These are phyloP conservation scores for Apodemia zela DNA, from an alignment of 2,888 invertebrate genomes.

Conservation along the genomic window DNA sequence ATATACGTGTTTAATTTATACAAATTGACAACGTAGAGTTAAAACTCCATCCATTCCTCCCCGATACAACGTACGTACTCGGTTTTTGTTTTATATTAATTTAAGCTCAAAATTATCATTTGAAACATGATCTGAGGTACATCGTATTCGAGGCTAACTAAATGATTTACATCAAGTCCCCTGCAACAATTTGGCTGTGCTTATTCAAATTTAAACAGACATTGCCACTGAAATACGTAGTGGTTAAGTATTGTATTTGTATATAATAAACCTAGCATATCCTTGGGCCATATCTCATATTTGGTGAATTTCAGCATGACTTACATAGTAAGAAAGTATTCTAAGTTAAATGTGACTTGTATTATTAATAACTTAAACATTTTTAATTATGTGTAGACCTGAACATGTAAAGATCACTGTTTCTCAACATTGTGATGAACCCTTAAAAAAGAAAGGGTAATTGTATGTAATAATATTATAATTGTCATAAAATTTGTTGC, in stretches of 20 bases:
- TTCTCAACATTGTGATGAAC: neutral
- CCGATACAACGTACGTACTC: too few species aligned
- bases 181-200: slow-evolving; percentile 74
- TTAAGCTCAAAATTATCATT: too few species aligned
- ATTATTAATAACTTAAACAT: neutral
- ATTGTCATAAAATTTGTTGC: too few species aligned
- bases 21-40: too few species aligned
- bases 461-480: too few species aligned
- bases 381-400: neutral
- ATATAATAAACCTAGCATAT: slow-evolving; percentile 40
- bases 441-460: too few species aligned
- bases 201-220: slow-evolving; percentile 50
- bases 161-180: slow-evolving; percentile 51
- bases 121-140: too few species aligned
- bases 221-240: slow-evolving; percentile 50
- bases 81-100: too few species aligned
- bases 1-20: too few species aligned
- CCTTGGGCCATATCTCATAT: slow-evolving; percentile 45
- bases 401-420: neutral
- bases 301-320: slow-evolving; percentile 13
- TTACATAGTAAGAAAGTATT: neutral
- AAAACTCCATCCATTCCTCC: too few species aligned
- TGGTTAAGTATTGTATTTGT: slow-evolving; percentile 32
- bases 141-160: too few species aligned
- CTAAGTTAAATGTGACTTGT: neutral